Conservation (phyloP, 2,113 vertebrate genomes). For the Odontophorus gujanensis region DNA sequence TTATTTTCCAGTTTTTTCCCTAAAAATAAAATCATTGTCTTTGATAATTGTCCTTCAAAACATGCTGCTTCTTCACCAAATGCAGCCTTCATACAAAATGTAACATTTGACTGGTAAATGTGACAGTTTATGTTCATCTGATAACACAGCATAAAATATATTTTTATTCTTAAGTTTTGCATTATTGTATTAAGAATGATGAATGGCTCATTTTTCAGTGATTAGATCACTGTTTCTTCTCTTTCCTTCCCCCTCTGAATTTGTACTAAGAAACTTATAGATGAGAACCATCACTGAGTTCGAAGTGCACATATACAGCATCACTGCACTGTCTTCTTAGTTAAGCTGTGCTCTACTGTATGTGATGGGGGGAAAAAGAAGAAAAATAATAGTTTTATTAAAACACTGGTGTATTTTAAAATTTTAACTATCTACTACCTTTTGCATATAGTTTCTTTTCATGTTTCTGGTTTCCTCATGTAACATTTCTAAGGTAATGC, state of each 20-base stretch:
- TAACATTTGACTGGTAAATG: neutral
- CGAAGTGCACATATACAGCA: neutral
- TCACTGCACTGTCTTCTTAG: neutral
- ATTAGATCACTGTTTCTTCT: neutral
- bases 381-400: neutral
- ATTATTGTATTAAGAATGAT: neutral
- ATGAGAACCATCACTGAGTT: neutral
- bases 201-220: neutral
- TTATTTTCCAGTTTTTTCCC: neutral
- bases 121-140: neutral
- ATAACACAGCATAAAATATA: neutral
- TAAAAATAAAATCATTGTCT: neutral
- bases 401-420: neutral
- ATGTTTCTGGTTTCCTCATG: neutral
- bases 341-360: neutral
- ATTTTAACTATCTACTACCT: neutral
- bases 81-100: neutral
- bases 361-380: accelerated
- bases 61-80: neutral
- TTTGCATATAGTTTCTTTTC: neutral
- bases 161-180: neutral
- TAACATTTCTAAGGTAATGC: neutral
- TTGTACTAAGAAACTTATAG: neutral
- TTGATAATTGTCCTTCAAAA: neutral
- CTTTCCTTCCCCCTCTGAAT: neutral